These are phyloP conservation scores for Lasioglossum calceatum DNA, from an alignment of 2,888 invertebrate species.

Conservation along the genomic window DNA sequence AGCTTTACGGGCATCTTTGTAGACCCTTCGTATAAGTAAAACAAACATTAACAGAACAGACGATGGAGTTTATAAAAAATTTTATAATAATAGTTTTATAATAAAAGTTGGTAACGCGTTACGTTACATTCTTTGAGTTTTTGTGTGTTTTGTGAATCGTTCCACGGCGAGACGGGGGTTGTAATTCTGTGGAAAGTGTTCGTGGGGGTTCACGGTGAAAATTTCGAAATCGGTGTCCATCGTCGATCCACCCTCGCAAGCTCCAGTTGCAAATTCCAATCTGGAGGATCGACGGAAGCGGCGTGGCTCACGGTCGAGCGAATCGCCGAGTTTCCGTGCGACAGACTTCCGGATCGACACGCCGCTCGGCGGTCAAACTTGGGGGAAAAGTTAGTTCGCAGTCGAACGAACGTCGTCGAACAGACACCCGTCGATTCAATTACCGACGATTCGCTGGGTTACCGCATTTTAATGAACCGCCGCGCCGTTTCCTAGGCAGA, in stretches of 20 bases:
- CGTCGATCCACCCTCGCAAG: background rate
- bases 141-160: background rate
- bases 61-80: no score
- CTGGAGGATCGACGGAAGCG: constrained; percentile 63
- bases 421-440: constrained; percentile 78
- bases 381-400: constrained; percentile 75
- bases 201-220: background rate
- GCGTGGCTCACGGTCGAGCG: constrained; percentile 51
- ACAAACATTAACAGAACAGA: background rate
- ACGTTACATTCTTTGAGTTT: background rate
- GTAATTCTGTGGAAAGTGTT: background rate
- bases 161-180: background rate
- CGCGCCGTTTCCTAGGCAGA: constrained; percentile 69
- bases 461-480: constrained; percentile 78
- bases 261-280: constrained; percentile 68
- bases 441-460: constrained; percentile 77
- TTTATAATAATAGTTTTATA: background rate
- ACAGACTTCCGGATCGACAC: constrained; percentile 72
- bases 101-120: background rate
- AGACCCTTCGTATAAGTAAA: background rate
- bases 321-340: constrained; percentile 59
- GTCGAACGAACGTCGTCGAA: constrained; percentile 68
- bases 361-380: constrained; percentile 75
- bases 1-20: background rate
- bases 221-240: constrained; percentile 38